A percentile compares a stretch with the other conserved stretches of the same genome.
phyloP scores from a whole-genome alignment of 2,888 invertebrate species.

The Limnephilus rhombicus region DNA sequence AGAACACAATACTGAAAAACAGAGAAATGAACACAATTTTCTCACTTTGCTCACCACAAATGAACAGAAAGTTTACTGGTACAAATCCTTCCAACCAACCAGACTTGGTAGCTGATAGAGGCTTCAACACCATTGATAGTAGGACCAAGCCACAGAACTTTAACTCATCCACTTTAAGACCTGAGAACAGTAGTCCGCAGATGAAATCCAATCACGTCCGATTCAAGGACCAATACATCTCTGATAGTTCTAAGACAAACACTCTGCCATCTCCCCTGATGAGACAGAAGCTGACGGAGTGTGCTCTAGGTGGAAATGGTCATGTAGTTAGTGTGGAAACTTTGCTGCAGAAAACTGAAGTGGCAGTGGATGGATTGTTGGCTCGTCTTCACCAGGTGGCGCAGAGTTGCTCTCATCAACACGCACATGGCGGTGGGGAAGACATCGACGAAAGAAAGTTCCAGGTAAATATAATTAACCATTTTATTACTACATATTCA shows the following conservation, averaged over 20 bases:
- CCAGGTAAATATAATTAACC: slow-evolving; percentile 75
- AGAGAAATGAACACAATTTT: slow-evolving; percentile 74
- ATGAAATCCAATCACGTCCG: slow-evolving; percentile 76
- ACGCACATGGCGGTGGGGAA: slow-evolving; percentile 86
- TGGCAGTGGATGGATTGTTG: slow-evolving; percentile 83
- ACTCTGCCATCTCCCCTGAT: slow-evolving; percentile 74
- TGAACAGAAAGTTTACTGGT: slow-evolving; percentile 75
- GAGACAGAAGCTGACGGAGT: slow-evolving; percentile 67
- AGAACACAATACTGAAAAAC: slow-evolving; percentile 75
- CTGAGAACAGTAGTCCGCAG: slow-evolving; percentile 72
- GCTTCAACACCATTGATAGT: slow-evolving; percentile 67
- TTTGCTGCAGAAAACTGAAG: slow-evolving; percentile 83
- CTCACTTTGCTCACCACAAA: slow-evolving; percentile 78
- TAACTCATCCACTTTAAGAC: slow-evolving; percentile 68
- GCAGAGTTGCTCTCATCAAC: slow-evolving; percentile 84
- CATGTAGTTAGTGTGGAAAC: slow-evolving; percentile 79
- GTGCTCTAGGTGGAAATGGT: slow-evolving; percentile 76
- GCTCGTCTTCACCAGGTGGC: slow-evolving; percentile 84
- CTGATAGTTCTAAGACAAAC: slow-evolving; percentile 75
- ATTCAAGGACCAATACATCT: slow-evolving; percentile 74
- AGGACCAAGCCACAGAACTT: slow-evolving; percentile 54
- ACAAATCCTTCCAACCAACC: slow-evolving; percentile 70
- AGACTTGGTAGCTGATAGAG: slow-evolving; percentile 54
- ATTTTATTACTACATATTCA: too few relatives aligned
- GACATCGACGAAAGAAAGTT: slow-evolving; percentile 88